A percentile compares a stretch with the other conserved stretches of the same genome.
Conservation (phyloP, 1,140 invertebrate genomes). For the Zaprionus davidi region DNA sequence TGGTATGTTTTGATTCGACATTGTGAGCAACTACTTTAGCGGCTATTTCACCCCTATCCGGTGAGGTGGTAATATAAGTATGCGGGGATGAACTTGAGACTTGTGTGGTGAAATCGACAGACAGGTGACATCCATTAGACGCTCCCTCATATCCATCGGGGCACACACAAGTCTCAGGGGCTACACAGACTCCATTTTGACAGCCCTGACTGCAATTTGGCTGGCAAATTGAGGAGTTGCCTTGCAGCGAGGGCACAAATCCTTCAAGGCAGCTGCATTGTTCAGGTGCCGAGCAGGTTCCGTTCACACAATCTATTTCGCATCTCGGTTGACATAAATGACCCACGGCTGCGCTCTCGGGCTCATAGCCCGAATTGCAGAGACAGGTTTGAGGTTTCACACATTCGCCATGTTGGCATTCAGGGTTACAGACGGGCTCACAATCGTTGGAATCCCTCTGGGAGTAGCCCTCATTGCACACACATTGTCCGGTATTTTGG, state of each 20-base stretch:
- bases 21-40: not conserved
- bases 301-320: conserved; percentile 55
- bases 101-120: not conserved
- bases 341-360: conserved; percentile 29
- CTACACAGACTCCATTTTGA: conserved; percentile 85
- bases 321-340: conserved; percentile 70
- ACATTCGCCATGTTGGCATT: conserved; percentile 72
- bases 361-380: conserved; percentile 86
- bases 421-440: conserved; percentile 82
- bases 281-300: conserved; percentile 84
- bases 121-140: conserved; percentile 14
- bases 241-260: conserved; percentile 67
- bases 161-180: conserved; percentile 85
- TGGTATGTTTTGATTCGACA: not conserved
- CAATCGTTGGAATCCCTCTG: conserved; percentile 78
- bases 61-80: not conserved
- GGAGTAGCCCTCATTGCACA: conserved; percentile 45
- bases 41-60: not conserved
- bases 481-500: conserved; percentile 20
- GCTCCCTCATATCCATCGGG: conserved; percentile 19
- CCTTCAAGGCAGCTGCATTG: conserved; percentile 87
- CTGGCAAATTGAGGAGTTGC: conserved; percentile 78
- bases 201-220: conserved; percentile 86
- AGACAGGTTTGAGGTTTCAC: conserved; percentile 82
- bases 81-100: not conserved